Evolutionary conservation across 2,888 invertebrate species (phyloP), one percentile per base, ranked within the genome.

Genomic region (Watsonalla binaria): DNA sequence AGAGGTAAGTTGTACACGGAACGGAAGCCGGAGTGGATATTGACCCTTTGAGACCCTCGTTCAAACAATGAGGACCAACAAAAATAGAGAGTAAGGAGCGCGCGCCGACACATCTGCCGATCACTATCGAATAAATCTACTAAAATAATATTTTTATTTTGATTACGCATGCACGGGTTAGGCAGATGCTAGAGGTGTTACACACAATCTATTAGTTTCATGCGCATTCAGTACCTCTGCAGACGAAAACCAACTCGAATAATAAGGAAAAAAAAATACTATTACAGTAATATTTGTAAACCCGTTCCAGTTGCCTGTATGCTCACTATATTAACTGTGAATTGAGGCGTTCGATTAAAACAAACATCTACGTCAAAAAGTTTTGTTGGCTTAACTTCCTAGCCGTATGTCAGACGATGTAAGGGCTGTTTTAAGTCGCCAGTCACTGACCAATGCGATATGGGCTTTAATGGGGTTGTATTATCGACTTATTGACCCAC

Each of bases 91-190:
- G 78, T 61, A 64, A 66, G 69, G 74, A 78, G 65, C 77, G 74
- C 72, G 65, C 78, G 76, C 80, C 81, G 71, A 76, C 77, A 80
- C 90, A 90, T 90, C 90, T 90, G 90, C 87, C 81, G 80, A 70
- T 71, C 80, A 82, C 85, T 88, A 90, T 90, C 90, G 75, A 84
- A 90, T 88, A 89, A 90, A 90, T 90, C 89, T 88, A 88, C 84
- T 81, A 82, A 87, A 89, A 89, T 90, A 84, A 86, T 90, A 90
- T 90, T 90, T 89, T 90, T 88, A 89, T 90, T 89, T 88, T 89
- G 87, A 89, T 88, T 89, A 85, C 82, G 84, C 75, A 65, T 78
- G 81, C 83, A 75, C 81, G 84, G 82, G 84, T 86, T 84, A 81
- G 82, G 84, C 90, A 90, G 90, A 88, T 90, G 90, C 83, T 84